Evolutionary conservation across 2,113 vertebrate species (phyloP).

Genomic region (Seriola aureovittata): DNA sequence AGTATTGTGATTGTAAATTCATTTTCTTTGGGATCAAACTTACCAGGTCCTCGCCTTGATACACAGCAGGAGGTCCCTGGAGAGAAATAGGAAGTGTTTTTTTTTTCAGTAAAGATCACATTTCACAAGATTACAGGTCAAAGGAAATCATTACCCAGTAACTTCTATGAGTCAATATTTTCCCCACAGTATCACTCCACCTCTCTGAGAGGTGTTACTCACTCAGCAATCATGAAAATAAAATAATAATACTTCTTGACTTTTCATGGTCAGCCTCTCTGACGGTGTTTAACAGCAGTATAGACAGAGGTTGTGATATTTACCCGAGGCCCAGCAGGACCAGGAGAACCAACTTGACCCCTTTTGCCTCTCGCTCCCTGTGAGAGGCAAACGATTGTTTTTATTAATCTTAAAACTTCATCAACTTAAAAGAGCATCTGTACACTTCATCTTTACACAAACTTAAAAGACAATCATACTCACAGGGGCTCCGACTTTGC

Average conservation of each 20-base stretch:
- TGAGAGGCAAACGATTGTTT: neutral
- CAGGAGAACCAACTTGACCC: constrained; percentile 89
- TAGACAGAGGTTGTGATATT: constrained; percentile 59
- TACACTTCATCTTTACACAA: neutral
- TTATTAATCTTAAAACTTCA: neutral
- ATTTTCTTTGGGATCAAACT: constrained; percentile 53
- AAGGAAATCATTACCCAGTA: neutral
- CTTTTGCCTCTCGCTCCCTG: constrained; percentile 91
- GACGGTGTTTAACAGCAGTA: neutral
- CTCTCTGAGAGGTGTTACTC: too few species aligned
- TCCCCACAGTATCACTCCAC: neutral
- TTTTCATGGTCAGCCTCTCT: neutral
- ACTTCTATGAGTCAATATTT: neutral
- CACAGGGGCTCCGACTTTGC: constrained; percentile 90
- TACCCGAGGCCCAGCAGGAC: constrained; percentile 90
- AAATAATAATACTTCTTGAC: neutral
- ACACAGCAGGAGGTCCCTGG: constrained; percentile 82
- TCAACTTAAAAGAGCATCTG: neutral
- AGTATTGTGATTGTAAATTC: neutral
- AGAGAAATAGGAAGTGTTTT: neutral
- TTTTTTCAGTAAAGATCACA: too few species aligned
- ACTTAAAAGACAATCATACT: constrained; percentile 71
- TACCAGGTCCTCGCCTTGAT: constrained; percentile 84
- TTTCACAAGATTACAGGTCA: neutral
- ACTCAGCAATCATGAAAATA: neutral